These are phyloP conservation scores for Cossypha heuglini DNA, from an alignment of 2,797 vertebrate genomes.

Conservation along the genomic window DNA sequence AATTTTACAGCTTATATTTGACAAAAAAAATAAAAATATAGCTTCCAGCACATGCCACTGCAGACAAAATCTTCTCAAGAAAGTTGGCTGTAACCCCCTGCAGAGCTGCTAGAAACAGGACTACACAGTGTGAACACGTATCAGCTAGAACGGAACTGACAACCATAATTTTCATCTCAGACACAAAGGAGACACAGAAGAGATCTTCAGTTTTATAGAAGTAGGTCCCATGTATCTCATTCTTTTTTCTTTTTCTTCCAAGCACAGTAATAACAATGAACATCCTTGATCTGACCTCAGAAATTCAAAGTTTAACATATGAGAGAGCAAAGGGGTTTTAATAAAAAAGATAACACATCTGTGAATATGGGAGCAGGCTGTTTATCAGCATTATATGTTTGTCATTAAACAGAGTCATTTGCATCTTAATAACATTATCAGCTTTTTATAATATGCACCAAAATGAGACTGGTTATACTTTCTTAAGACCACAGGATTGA, in stretches of 20 bases:
- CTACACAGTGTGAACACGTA: not conserved
- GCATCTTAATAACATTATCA: not conserved
- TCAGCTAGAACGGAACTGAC: not conserved
- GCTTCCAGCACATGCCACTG: not conserved
- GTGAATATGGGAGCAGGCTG: not conserved
- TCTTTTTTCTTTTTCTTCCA: not conserved
- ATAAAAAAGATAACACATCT: not conserved
- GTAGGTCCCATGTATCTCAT: not conserved
- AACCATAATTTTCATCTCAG: not conserved
- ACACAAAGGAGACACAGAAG: not conserved
- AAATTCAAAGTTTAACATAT: not conserved
- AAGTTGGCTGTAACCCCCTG: not conserved
- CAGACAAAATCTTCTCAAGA: not conserved
- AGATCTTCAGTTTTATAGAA: not conserved
- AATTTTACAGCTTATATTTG: not conserved
- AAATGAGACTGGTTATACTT: not conserved
- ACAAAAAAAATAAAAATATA: not conserved
- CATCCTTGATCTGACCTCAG: not conserved
- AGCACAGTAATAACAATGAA: not conserved
- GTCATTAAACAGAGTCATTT: not conserved
- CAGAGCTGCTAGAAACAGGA: not conserved
- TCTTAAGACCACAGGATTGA: not conserved
- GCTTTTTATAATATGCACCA: not conserved
- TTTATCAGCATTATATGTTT: not conserved
- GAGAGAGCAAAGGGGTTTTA: not conserved